Evolutionary conservation across 2,888 invertebrate species (phyloP).

Genomic region (Mythimna vitellina): DNA sequence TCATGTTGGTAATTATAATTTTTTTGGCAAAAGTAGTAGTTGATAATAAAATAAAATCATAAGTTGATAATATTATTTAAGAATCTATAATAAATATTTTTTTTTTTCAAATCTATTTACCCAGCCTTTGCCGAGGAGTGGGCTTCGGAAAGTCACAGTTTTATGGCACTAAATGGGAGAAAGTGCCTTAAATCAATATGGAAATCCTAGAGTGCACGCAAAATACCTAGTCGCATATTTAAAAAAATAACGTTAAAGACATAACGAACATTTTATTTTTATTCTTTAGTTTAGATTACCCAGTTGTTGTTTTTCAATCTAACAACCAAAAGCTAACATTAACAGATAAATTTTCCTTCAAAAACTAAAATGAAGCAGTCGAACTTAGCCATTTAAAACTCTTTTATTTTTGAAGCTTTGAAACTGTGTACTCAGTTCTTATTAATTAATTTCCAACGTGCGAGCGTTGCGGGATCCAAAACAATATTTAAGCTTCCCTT

Average conservation of each 20-base stretch:
- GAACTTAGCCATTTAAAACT: neutral
- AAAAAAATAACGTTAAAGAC: neutral
- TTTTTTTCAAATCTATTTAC: no score
- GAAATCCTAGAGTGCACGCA: neutral
- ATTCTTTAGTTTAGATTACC: neutral
- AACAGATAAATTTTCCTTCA: neutral
- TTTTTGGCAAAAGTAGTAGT: no score
- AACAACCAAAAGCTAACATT: neutral
- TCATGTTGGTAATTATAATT: no score
- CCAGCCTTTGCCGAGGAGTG: no score
- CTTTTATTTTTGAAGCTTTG: neutral
- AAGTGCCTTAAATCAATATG: neutral
- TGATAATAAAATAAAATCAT: no score
- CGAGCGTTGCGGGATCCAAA: neutral
- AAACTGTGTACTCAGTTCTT: neutral
- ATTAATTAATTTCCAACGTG: constrained; percentile 12
- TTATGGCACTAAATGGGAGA: no score
- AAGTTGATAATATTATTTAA: no score
- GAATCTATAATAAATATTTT: no score
- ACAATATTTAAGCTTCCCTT: constrained; percentile 10
- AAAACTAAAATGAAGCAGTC: neutral
- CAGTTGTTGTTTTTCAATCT: neutral
- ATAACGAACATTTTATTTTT: neutral
- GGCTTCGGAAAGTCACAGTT: no score
- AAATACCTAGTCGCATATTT: neutral